phyloP scores from a whole-genome alignment of 1,140 invertebrate species.

The Achatina immaculata region DNA sequence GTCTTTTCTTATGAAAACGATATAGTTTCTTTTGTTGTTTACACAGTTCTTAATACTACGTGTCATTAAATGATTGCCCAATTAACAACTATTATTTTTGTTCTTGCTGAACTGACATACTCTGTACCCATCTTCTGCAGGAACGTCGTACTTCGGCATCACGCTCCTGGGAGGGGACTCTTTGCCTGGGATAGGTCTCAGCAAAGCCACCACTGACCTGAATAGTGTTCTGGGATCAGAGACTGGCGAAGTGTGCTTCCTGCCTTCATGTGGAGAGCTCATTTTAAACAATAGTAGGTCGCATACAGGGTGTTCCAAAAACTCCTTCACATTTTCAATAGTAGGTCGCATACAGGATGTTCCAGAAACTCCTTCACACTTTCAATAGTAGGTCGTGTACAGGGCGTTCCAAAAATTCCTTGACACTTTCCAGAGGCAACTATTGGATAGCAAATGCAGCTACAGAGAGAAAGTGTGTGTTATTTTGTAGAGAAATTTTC shows the following conservation, averaged over 20 bases:
- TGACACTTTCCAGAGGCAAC: too few species aligned
- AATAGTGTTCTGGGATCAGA: constrained; percentile 41
- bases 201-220: constrained; percentile 39
- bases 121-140: constrained; percentile 1
- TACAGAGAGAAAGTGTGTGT: too few species aligned
- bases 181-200: constrained; percentile 39
- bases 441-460: too few species aligned
- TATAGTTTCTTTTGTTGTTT: too few species aligned
- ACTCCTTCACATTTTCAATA: constrained; percentile 11
- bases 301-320: too few species aligned
- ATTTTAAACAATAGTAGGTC: constrained; percentile 38
- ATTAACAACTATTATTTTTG: too few species aligned
- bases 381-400: constrained; percentile 28
- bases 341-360: constrained; percentile 24
- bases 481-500: too few species aligned
- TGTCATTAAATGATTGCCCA: too few species aligned
- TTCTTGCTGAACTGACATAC: neutral
- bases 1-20: too few species aligned
- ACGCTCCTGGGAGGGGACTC: constrained; percentile 30
- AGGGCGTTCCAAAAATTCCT: too few species aligned
- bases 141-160: constrained; percentile 38
- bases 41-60: too few species aligned
- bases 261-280: constrained; percentile 26
- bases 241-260: constrained; percentile 41
- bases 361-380: too few species aligned